A percentile compares a stretch with the other conserved stretches of the same genome.
phyloP scores from a whole-genome alignment of 2,888 invertebrate species.

The Epistrophella euchroma region DNA sequence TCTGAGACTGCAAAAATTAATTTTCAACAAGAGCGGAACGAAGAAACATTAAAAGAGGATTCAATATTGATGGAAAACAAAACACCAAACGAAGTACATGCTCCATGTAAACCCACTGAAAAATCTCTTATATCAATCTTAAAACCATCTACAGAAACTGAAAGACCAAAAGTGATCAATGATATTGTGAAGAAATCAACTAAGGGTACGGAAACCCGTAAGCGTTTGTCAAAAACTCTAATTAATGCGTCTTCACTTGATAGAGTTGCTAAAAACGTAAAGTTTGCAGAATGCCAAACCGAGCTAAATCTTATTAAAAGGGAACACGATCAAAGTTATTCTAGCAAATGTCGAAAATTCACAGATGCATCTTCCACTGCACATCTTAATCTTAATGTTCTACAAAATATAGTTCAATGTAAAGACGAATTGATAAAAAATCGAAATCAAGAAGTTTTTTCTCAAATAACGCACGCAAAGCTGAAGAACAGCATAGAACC shows the following conservation, averaged over 20 bases:
- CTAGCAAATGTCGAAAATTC: not conserved
- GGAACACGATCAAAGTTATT: not conserved
- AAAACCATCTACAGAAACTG: not conserved
- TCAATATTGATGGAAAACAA: not conserved
- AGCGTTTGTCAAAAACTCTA: not conserved
- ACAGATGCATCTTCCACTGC: not conserved
- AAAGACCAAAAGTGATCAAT: not conserved
- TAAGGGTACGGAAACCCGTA: no score
- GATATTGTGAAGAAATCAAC: not conserved
- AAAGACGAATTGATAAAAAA: slow-evolving; percentile 9
- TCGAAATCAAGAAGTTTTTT: slow-evolving; percentile 24
- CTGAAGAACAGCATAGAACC: not conserved
- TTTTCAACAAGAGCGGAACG: not conserved
- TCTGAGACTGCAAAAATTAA: not conserved
- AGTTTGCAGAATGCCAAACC: slow-evolving; percentile 7
- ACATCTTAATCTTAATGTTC: not conserved
- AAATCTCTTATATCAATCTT: not conserved
- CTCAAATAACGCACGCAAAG: not conserved
- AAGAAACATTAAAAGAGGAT: not conserved
- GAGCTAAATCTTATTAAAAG: not conserved
- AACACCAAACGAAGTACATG: not conserved
- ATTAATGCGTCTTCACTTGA: not conserved
- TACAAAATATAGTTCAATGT: slow-evolving; percentile 6
- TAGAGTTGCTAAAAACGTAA: not conserved
- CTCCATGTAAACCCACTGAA: no score